Percentiles rank a stretch among this genome's conserved stretches.
Conservation (phyloP, 2,113 vertebrate species). For the Dicerorhinus sumatrensis region DNA sequence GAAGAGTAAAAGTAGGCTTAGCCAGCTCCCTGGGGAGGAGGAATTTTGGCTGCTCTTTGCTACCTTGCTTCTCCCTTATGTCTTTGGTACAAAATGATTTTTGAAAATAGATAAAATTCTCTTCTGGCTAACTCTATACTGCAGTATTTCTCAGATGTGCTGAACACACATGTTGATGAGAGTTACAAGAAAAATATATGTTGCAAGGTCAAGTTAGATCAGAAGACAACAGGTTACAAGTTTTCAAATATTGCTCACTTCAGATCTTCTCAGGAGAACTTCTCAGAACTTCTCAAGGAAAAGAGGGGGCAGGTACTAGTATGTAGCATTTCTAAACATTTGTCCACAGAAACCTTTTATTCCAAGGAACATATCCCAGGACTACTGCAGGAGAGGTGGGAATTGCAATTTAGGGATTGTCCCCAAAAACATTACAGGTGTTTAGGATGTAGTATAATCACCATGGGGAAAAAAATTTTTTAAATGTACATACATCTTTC, state of each 20-base stretch:
- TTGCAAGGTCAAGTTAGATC: background rate
- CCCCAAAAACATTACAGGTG: background rate
- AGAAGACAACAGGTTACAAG: background rate
- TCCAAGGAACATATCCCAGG: background rate
- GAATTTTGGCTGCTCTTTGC: background rate
- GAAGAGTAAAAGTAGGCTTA: constrained; percentile 31
- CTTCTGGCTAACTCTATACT: background rate
- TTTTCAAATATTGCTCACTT: background rate
- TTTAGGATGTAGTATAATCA: background rate
- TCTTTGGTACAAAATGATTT: background rate
- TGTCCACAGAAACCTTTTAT: background rate
- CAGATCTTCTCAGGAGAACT: no score
- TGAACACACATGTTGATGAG: background rate
- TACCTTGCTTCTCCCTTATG: background rate
- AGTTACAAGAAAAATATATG: background rate
- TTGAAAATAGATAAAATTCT: background rate
- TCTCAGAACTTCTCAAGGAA: background rate
- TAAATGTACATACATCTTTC: background rate
- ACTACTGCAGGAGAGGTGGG: background rate
- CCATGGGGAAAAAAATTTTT: background rate
- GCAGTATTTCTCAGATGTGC: background rate
- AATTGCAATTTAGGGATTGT: background rate
- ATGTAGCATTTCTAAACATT: background rate
- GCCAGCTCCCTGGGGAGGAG: background rate
- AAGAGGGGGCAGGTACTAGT: background rate